Conservation (phyloP, 2,797 vertebrate species). For the Coreius guichenoti region DNA sequence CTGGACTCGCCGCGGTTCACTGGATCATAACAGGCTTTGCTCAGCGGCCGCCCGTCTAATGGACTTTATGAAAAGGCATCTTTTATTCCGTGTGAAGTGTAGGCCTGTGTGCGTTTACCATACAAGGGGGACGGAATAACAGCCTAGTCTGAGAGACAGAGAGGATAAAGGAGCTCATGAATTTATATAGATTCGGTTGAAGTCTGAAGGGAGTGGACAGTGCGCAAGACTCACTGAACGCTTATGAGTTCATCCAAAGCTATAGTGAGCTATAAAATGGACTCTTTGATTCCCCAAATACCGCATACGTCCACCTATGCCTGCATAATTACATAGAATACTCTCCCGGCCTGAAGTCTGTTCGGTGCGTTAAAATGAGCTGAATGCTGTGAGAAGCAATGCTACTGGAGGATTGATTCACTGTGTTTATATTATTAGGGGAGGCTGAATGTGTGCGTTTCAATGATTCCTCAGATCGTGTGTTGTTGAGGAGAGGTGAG, state of each 20-base stretch:
- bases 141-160: conserved; percentile 38
- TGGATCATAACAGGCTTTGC: conserved; percentile 11
- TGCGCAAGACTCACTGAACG: conserved; percentile 64
- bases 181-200: conserved; percentile 74
- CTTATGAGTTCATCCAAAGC: conserved; percentile 77
- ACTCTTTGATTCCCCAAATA: conserved; percentile 72
- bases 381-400: neutral
- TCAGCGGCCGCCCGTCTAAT: neutral
- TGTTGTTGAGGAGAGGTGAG: neutral
- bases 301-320: conserved; percentile 68
- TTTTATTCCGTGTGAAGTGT: conserved; percentile 19
- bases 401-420: neutral
- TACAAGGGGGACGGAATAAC: conserved; percentile 22
- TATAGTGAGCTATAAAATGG: conserved; percentile 82
- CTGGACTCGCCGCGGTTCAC: neutral
- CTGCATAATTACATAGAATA: conserved; percentile 70
- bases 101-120: conserved; percentile 23
- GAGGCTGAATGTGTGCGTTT: neutral
- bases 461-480: neutral
- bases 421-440: neutral
- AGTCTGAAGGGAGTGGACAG: conserved; percentile 59
- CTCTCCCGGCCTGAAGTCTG: neutral
- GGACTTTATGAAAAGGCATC: conserved; percentile 23
- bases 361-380: conserved; percentile 37
- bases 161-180: conserved; percentile 69